A percentile compares a stretch with the other conserved stretches of the same genome.
These are phyloP conservation scores for Prosapia bicincta DNA, from an alignment of 2,888 invertebrate genomes.

Conservation along the genomic window DNA sequence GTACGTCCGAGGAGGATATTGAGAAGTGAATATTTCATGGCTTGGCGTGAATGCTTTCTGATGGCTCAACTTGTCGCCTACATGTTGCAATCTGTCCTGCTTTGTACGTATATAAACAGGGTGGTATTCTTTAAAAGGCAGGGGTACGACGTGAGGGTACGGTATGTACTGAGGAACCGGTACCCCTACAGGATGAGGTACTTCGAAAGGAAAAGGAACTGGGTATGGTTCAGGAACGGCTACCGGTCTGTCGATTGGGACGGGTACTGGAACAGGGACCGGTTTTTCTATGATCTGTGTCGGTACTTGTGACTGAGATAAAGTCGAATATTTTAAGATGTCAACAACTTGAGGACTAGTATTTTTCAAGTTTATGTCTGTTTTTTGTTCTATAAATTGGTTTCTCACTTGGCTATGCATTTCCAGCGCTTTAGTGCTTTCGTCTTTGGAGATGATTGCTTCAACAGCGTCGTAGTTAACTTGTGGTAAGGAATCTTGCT, in stretches of 20 bases:
- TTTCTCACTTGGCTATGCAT: neutral
- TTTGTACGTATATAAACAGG: conserved; percentile 15
- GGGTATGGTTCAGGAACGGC: conserved; percentile 46
- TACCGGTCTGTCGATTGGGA: conserved; percentile 48
- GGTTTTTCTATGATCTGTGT: conserved; percentile 40
- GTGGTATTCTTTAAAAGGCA: conserved; percentile 26
- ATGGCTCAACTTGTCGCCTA: conserved; percentile 16
- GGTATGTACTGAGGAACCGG: conserved; percentile 37
- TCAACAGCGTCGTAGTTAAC: neutral
- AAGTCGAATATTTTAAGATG: neutral
- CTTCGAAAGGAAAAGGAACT: conserved; percentile 41
- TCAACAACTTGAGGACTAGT: neutral
- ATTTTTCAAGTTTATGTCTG: neutral
- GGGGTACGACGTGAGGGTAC: conserved; percentile 38
- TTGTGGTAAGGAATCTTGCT: too few relatives aligned
- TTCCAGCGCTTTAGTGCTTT: neutral
- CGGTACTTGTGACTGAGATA: neutral
- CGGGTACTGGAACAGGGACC: conserved; percentile 40
- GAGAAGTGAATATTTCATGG: conserved; percentile 39
- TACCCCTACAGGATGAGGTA: conserved; percentile 34
- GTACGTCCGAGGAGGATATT: conserved; percentile 40
- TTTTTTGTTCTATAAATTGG: neutral
- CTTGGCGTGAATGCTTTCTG: conserved; percentile 39
- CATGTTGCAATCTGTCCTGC: conserved; percentile 3
- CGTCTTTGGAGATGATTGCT: neutral